phyloP scores from a whole-genome alignment of 2,797 vertebrate genomes.

The Lateolabrax maculatus region DNA sequence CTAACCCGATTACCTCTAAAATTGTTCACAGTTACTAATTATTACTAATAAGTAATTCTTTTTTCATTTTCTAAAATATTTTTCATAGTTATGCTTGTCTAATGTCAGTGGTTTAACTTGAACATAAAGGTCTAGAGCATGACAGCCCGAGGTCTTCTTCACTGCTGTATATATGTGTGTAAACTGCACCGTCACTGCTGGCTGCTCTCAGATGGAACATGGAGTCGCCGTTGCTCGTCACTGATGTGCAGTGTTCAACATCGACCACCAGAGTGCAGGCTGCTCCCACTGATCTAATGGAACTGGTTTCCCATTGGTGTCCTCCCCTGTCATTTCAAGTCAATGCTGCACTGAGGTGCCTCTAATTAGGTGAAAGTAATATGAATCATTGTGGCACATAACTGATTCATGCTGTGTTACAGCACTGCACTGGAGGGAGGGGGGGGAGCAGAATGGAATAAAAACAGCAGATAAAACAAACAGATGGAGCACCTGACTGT shows the following conservation, averaged over 20 bases:
- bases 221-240: background rate
- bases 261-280: slow-evolving; percentile 73
- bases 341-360: background rate
- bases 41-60: too few species aligned
- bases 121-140: background rate
- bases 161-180: background rate
- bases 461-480: background rate
- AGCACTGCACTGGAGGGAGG: background rate
- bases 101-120: background rate
- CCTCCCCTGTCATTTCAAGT: background rate
- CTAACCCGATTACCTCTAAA: background rate
- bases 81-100: background rate
- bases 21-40: background rate
- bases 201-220: slow-evolving; percentile 9
- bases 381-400: background rate
- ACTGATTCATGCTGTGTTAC: background rate
- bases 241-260: slow-evolving; percentile 45
- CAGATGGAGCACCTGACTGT: background rate
- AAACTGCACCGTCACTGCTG: slow-evolving; percentile 25
- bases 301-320: background rate
- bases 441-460: background rate
- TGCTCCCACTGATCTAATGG: slow-evolving; percentile 22
- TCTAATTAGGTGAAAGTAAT: background rate
- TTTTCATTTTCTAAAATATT: background rate
- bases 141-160: background rate